These are phyloP conservation scores for Anastrepha obliqua DNA, from an alignment of 1,140 invertebrate genomes.

Conservation along the genomic window DNA sequence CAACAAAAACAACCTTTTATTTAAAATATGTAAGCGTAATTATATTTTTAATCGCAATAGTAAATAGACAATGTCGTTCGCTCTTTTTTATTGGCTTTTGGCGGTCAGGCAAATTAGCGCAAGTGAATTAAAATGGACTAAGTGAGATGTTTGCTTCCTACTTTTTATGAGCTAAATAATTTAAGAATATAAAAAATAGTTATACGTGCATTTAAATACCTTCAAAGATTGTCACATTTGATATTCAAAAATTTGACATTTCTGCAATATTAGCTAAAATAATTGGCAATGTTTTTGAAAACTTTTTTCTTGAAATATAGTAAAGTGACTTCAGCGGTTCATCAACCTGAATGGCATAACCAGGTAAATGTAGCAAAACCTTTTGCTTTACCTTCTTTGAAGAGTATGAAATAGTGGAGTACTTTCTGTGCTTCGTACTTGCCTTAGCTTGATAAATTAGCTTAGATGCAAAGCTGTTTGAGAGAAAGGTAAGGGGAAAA, in stretches of 20 bases:
- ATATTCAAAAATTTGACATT: not conserved
- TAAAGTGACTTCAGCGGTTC: too few relatives aligned
- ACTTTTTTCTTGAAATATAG: not conserved
- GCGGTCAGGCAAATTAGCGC: not conserved
- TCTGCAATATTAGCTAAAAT: not conserved
- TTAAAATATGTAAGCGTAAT: conserved; percentile 3
- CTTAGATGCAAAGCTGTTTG: too few relatives aligned
- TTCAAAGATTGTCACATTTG: not conserved
- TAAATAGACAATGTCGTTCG: conserved; percentile 15
- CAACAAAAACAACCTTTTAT: not conserved
- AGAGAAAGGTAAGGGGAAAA: too few relatives aligned
- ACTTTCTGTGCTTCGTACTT: too few relatives aligned
- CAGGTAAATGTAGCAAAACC: too few relatives aligned
- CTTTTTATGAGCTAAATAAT: not conserved
- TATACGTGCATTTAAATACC: not conserved
- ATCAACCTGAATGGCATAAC: too few relatives aligned
- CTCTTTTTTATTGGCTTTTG: not conserved
- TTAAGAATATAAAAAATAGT: not conserved
- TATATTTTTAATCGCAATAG: conserved; percentile 14
- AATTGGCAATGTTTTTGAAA: not conserved
- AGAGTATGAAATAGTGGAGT: too few relatives aligned
- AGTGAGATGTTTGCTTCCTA: not conserved
- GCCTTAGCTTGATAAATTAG: too few relatives aligned
- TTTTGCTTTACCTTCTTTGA: too few relatives aligned
- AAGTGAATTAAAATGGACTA: not conserved